Conservation (phyloP, 2,888 invertebrate species). For the Chrysomela aeneicollis region DNA sequence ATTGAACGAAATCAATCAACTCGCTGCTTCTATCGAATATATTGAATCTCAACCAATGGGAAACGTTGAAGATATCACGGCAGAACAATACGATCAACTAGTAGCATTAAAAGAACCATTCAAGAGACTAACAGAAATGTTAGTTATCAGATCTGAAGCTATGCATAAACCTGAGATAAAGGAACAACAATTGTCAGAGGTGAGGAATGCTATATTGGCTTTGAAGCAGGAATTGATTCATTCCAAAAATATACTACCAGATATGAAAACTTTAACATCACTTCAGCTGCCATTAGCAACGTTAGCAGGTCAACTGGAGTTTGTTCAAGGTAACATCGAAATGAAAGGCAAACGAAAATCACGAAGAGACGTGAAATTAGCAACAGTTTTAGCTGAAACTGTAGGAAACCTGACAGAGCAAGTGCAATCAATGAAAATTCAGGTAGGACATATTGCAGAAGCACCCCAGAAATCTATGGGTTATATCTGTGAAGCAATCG, state of each 20-base stretch:
- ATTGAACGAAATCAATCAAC: constrained; percentile 2
- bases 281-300: constrained; percentile 21
- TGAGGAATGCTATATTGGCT: constrained; percentile 33
- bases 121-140: constrained; percentile 38
- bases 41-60: constrained; percentile 12
- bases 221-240: constrained; percentile 34
- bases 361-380: constrained; percentile 26
- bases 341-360: constrained; percentile 1
- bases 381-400: constrained; percentile 31
- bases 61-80: constrained; percentile 22
- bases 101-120: constrained; percentile 39
- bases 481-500: constrained; percentile 32
- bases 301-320: neutral
- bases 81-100: constrained; percentile 13
- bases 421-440: constrained; percentile 6
- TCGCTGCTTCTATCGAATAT: constrained; percentile 17
- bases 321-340: constrained; percentile 3
- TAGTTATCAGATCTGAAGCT: constrained; percentile 33
- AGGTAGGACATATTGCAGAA: neutral
- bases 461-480: constrained; percentile 29
- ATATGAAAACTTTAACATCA: constrained; percentile 27
- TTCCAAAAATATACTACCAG: constrained; percentile 14
- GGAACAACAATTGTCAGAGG: constrained; percentile 33
- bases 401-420: neutral
- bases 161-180: constrained; percentile 33